phyloP scores from a whole-genome alignment of 2,113 vertebrate genomes.

The Apodemus sylvaticus region DNA sequence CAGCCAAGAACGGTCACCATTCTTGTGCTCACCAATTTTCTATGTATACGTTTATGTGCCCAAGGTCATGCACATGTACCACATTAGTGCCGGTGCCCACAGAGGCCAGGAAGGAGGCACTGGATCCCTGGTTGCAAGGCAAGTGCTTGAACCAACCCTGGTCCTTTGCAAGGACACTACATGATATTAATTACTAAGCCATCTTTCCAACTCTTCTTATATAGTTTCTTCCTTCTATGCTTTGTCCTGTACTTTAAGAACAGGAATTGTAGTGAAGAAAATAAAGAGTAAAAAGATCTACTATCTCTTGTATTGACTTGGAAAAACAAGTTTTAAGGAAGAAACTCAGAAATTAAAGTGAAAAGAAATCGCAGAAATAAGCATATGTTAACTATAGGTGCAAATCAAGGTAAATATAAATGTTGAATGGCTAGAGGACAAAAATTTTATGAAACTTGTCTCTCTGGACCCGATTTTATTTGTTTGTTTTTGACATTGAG shows the following conservation, averaged over 20 bases:
- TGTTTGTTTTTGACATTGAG: not conserved
- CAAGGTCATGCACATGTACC: not conserved
- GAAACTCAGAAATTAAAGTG: conserved; percentile 2
- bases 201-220: not conserved
- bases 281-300: not conserved
- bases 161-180: not conserved
- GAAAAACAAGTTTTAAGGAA: conserved; percentile 23
- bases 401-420: conserved; percentile 2
- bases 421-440: not conserved
- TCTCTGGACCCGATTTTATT: not conserved
- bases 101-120: not conserved
- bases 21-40: not conserved
- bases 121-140: not conserved
- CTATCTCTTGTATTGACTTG: not conserved
- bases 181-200: not conserved
- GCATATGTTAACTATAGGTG: not conserved
- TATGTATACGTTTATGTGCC: no score
- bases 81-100: not conserved
- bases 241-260: conserved; percentile 42
- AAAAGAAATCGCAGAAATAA: conserved; percentile 10
- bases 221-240: not conserved
- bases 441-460: not conserved
- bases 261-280: not conserved
- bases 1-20: not conserved
- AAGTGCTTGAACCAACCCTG: not conserved